Evolutionary conservation across 2,113 vertebrate species (phyloP), one percentile per base, ranked within the genome.

Genomic region (Symphodus melops): DNA sequence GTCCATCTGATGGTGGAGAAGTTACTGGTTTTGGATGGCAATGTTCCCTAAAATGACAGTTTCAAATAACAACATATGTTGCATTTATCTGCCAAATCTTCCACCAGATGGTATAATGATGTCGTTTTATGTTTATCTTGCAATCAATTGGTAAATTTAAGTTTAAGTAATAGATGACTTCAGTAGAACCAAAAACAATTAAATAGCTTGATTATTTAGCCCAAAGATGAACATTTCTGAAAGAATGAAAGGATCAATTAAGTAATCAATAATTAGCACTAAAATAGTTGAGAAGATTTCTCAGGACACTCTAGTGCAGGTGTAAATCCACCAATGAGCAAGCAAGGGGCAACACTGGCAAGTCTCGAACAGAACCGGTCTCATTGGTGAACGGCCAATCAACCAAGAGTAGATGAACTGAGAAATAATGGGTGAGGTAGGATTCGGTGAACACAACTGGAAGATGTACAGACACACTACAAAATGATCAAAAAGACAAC

Each of bases 1-100:
- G 56, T 28, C 49, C 79, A 58, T 80, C 67, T 72, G 56, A 75
- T 71, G 54, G 4, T 28, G 41, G 44, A 62, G 44, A 19, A 49
- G 66, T 77, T 56, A 57, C 20, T 60, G 44, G 39, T 66, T 83
- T 8, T 71, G 33, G 69, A 72, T 37, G 44, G 58, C 1, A 1
- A 11, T 53, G 48, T 73, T 37, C 52, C 56, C n/a, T 75, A 58
- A 78, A 64, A 56, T 19, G 41, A 62, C 68, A 48, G 25, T 23
- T 49, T 75, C 21, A 72, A 63, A 75, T 58, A 58, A 41, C 9
- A 57, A 52, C 37, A 37, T 41, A 57, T 53, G 10, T 25, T 56
- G 52, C 52, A 25, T 41, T 12, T 51, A 51, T 70, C 55, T 67
- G 21, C 25, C 21, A 41, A 59, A 20, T 41, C 39, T 49, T 49